phyloP scores from a whole-genome alignment of 2,113 vertebrate genomes.

The Puffinus mauretanicus region DNA sequence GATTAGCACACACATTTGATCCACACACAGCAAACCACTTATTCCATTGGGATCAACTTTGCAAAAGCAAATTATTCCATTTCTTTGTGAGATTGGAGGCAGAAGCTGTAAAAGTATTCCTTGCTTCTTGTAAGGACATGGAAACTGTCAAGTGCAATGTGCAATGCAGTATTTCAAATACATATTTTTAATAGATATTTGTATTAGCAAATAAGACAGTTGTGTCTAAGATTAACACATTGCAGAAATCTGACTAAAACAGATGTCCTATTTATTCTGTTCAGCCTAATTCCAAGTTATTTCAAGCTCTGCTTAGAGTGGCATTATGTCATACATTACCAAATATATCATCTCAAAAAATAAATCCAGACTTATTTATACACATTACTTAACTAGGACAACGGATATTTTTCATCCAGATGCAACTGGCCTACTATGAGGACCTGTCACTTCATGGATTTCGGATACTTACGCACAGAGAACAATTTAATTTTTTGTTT shows the following conservation, averaged over 20 bases:
- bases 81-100: neutral
- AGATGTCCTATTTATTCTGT: neutral
- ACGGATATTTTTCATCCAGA: neutral
- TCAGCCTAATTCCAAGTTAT: constrained; percentile 8
- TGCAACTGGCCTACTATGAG: neutral
- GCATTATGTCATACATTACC: neutral
- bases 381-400: neutral
- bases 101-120: neutral
- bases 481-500: neutral
- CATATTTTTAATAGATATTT: neutral
- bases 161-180: neutral
- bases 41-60: neutral
- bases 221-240: neutral
- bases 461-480: neutral
- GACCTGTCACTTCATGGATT: neutral
- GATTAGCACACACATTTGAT: neutral
- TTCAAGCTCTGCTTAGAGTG: neutral
- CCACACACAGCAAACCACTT: neutral
- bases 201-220: neutral
- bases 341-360: neutral
- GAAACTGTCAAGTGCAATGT: neutral
- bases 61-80: neutral
- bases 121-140: neutral
- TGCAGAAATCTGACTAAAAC: neutral
- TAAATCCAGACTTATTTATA: neutral